Base-by-base conservation (phyloP, 2,113 vertebrate genomes). In the Epinephelus lanceolatus region DNA sequence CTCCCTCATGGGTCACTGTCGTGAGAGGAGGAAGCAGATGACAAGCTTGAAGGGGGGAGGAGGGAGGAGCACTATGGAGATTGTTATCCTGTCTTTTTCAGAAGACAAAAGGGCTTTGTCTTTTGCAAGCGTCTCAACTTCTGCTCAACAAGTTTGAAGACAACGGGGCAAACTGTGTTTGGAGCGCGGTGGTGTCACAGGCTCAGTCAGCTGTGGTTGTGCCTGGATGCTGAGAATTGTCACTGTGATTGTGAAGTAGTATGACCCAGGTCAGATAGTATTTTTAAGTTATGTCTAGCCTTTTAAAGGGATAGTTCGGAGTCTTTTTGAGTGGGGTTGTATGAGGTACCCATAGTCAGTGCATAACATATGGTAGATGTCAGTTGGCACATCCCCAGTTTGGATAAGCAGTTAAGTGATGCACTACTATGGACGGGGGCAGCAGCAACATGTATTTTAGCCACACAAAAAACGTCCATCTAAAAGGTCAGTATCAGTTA, bases 41-140 rank as follows among this genome's bases (percentile, higher is more conserved):
- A 90, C 71, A 73, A 72, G 78, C 60, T 57, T 57, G 63, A 55
- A 37, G 47, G 57, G 56, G 33, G 73, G 61, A 47, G 72, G 69
- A 47, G 7, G 68, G 77, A 60, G 75, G 12, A n/a, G 67, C 57
- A 40, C 59, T 12, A 37, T 52, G 52, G 62, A 72, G 72, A 84
- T 68, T 75, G 45, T 68, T 81, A 76, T 74, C 71, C 85, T 53
- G 18, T 79, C 73, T 77, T 80, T 81, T 73, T 17, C 30, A 25
- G 3, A 59, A 68, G 76, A 91, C 88, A 91, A 89, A 90, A 71
- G 76, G 15, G 17, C 81, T 87, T 89, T 92, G 77, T 91, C 66
- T 76, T 27, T 19, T 33, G 23, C 25, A 21, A 80, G 70, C 49
- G 45, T 77, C 80, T 83, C 76, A 5, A 25, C 75, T 79, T 25